A percentile compares a stretch with the other conserved stretches of the same genome.
These are phyloP conservation scores for Meiosimyza decipiens DNA, from an alignment of 2,888 invertebrate genomes.

Conservation along the genomic window DNA sequence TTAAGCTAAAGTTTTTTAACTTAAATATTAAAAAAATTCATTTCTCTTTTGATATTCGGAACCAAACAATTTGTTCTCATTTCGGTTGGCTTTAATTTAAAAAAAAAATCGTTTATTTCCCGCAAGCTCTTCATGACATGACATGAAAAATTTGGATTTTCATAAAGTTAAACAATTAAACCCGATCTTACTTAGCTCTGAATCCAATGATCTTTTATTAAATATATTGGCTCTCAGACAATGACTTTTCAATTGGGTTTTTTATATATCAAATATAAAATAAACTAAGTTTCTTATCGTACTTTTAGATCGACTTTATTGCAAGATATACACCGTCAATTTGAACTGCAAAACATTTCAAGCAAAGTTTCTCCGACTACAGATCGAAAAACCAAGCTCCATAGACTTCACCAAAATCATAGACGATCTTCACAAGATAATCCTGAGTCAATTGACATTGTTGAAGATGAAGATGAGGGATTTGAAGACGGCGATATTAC, in stretches of 20 bases:
- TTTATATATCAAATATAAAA: too few relatives aligned
- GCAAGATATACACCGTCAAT: slow-evolving; percentile 77
- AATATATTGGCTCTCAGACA: too few relatives aligned
- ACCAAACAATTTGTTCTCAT: background rate
- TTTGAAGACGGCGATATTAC: slow-evolving; percentile 74
- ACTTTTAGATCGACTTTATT: slow-evolving; percentile 75
- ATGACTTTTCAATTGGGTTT: too few relatives aligned
- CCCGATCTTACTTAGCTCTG: too few relatives aligned
- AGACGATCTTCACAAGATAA: background rate
- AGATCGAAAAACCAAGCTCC: background rate
- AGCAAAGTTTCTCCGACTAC: background rate
- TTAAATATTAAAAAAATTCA: too few relatives aligned
- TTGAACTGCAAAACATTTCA: slow-evolving; percentile 50
- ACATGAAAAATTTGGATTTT: too few relatives aligned
- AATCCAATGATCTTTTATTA: too few relatives aligned
- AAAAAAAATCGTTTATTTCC: too few relatives aligned
- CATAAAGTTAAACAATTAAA: too few relatives aligned
- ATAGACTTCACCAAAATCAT: slow-evolving; percentile 6
- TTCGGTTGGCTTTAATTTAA: background rate
- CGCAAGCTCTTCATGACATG: too few relatives aligned
- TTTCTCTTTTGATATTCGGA: background rate
- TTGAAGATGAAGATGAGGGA: slow-evolving; percentile 67
- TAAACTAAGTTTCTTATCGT: too few relatives aligned
- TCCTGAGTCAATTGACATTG: slow-evolving; percentile 48
- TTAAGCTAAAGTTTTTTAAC: too few relatives aligned